A percentile compares a stretch with the other conserved stretches of the same genome.
Evolutionary conservation across 2,113 vertebrate genomes (phyloP).

Genomic region (Psammodynastes pulverulentus): DNA sequence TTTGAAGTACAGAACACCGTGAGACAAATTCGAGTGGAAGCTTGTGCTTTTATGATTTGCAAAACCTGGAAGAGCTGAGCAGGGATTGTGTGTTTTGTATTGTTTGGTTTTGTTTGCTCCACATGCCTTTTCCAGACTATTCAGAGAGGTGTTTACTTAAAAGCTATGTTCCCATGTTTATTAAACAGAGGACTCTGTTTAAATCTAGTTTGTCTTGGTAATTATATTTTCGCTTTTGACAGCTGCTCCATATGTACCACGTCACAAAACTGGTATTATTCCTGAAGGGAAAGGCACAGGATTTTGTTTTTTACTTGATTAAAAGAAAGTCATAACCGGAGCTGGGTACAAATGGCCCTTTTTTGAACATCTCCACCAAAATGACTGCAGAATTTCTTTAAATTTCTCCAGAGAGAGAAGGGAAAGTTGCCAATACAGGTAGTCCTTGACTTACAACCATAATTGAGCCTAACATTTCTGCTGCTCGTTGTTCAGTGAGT

Average conservation of each 20-base stretch:
- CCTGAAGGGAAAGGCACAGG: not conserved
- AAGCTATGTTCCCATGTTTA: not conserved
- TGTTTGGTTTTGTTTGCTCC: not conserved
- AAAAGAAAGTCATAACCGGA: not conserved
- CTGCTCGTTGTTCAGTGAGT: too few species aligned
- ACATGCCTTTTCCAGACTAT: not conserved
- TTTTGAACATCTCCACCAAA: not conserved
- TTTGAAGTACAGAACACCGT: not conserved
- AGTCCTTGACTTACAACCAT: too few species aligned
- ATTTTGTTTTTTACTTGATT: not conserved
- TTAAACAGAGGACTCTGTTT: not conserved
- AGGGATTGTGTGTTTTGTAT: not conserved
- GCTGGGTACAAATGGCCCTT: not conserved
- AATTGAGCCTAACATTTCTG: too few species aligned
- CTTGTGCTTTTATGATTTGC: not conserved
- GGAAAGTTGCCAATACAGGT: not conserved
- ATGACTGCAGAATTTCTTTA: not conserved
- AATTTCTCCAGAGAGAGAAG: not conserved
- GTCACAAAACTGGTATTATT: not conserved
- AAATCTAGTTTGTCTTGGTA: not conserved
- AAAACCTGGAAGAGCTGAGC: not conserved
- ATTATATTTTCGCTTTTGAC: not conserved
- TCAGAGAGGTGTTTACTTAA: constrained; percentile 4
- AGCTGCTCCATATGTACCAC: not conserved
- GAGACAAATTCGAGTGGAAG: not conserved